phyloP scores from a whole-genome alignment of 2,888 invertebrate species.

The Abscondita cerata region DNA sequence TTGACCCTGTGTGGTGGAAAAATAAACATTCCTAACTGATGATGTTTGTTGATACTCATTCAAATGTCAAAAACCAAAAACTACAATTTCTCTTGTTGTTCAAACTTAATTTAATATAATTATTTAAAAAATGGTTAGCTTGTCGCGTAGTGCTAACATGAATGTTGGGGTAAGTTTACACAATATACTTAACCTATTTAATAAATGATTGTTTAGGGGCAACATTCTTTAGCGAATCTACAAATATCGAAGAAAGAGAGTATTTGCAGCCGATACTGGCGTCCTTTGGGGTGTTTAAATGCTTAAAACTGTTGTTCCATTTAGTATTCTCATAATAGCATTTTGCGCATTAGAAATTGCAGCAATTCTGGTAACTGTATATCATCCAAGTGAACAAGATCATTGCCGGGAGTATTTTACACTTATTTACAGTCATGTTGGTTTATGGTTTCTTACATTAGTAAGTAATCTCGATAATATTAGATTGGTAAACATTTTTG shows the following conservation, averaged over 20 bases:
- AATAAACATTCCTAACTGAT: no score
- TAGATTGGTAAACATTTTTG: conserved; percentile 5
- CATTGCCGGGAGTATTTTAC: conserved; percentile 66
- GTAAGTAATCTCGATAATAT: conserved; percentile 54
- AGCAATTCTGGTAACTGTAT: conserved; percentile 53
- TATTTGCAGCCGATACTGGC: conserved; percentile 55
- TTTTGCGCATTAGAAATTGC: conserved; percentile 52
- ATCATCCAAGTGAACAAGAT: conserved; percentile 55
- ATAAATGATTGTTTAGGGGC: conserved; percentile 53
- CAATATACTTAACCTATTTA: conserved; percentile 2
- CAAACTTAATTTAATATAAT: no score
- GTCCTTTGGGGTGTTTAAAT: conserved; percentile 55
- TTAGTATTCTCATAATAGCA: conserved; percentile 51
- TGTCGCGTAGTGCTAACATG: conserved; percentile 45
- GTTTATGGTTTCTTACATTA: conserved; percentile 65
- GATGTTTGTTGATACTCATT: neutral
- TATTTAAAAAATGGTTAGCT: conserved; percentile 47
- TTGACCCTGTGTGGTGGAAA: no score
- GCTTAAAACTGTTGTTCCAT: conserved; percentile 52
- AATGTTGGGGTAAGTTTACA: conserved; percentile 43
- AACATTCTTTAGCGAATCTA: conserved; percentile 58
- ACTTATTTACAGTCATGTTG: conserved; percentile 65
- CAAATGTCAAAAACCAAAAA: conserved; percentile 3
- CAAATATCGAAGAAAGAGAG: conserved; percentile 55
- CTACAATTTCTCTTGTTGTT: no score